Base-by-base conservation (phyloP, 2,113 vertebrate genomes). In the Cathartes aura region DNA sequence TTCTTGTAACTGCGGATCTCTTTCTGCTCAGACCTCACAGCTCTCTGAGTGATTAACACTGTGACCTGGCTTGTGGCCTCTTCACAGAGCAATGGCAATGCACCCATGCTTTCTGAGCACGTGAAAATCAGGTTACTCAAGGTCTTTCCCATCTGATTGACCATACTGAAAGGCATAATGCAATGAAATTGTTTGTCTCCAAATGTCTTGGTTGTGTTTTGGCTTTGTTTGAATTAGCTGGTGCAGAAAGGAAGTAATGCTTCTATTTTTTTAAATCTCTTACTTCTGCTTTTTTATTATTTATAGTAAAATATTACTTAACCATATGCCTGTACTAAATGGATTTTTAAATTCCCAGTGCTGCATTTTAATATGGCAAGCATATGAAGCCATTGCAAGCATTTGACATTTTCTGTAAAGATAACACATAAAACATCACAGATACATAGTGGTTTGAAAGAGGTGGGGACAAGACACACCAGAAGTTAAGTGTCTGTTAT, bases 221-320 rank as follows among this genome's bases (percentile, higher is more conserved):
- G 55, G 15, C 55, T 89, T 72, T 62, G 60, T 68, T 73, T 83
- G 42, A 82, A 34, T 58, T 79, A 48, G 56, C 55, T 86, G 76
- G 32, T 73, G 78, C 59, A 90, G 58, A 83, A 80, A 81, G 42
- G 64, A 95, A 71, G 70, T 64, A 40, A 52, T n/a, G 26, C 32
- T 86, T 43, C 68, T 66, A 18, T 81, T 64, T 91, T 78, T 38
- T 38, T 3, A 11, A 68, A 52, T 91, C 56, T 62, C 47, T 64
- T 79, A 40, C 68, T 91, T 80, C 80, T 85, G 17, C 64, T 95
- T 95, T 96, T 90, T 92, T 75, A 53, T 76, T 88, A 92, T 81
- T 87, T 82, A 78, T 55, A 70, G 59, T 82, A 70, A 90, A 87
- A 55, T 56, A 59, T 75, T 87, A 74, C 81, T 79, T 67, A 87